phyloP scores from a whole-genome alignment of 2,797 vertebrate species.

The Acanthurus lineatus region DNA sequence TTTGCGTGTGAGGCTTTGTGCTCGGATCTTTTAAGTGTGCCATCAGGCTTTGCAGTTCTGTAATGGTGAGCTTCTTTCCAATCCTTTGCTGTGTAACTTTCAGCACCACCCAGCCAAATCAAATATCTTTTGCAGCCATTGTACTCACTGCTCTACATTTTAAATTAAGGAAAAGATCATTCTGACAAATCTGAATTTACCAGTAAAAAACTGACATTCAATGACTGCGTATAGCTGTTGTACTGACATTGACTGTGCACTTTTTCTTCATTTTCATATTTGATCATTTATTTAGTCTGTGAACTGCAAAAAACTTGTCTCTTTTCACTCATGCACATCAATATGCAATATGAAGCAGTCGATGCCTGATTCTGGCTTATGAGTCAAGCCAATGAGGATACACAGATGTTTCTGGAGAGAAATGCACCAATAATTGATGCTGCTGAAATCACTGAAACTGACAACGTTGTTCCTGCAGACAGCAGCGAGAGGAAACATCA shows the following conservation, averaged over 20 bases:
- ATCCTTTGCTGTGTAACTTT: slow-evolving; percentile 11
- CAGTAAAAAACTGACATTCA: slow-evolving; percentile 32
- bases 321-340: slow-evolving; percentile 8
- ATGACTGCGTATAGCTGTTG: slow-evolving; percentile 15
- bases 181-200: slow-evolving; percentile 14
- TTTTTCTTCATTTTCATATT: slow-evolving; percentile 28
- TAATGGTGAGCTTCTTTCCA: slow-evolving; percentile 12
- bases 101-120: background rate
- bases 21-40: slow-evolving; percentile 30
- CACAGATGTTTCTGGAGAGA: slow-evolving; percentile 66
- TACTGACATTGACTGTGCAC: background rate
- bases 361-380: slow-evolving; percentile 29
- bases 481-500: slow-evolving; percentile 49
- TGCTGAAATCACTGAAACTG: slow-evolving; percentile 62
- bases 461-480: slow-evolving; percentile 63
- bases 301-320: slow-evolving; percentile 15
- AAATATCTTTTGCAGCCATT: slow-evolving; percentile 4
- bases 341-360: slow-evolving; percentile 40
- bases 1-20: slow-evolving; percentile 17
- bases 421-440: slow-evolving; percentile 73
- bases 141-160: background rate
- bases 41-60: slow-evolving; percentile 15
- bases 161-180: slow-evolving; percentile 6
- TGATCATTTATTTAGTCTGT: slow-evolving; percentile 57
- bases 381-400: slow-evolving; percentile 37